Conservation (phyloP, 2,888 invertebrate genomes). For the Emmelina monodactyla region DNA sequence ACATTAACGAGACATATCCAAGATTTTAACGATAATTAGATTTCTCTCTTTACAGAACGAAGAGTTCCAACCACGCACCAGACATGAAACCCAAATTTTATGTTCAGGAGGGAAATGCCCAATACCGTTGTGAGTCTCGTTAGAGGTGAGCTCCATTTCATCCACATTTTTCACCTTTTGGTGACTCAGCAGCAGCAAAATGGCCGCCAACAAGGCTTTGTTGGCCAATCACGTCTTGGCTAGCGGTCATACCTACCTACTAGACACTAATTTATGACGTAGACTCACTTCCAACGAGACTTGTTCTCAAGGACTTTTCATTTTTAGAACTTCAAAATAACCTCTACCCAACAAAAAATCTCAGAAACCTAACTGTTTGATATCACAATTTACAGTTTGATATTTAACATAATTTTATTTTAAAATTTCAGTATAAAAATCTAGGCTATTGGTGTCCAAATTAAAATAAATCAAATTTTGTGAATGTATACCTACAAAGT, state of each 20-base stretch:
- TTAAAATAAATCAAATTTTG: constrained; percentile 38
- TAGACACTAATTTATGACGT: constrained; percentile 52
- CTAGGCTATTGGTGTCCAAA: no score
- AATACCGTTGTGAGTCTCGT: constrained; percentile 68
- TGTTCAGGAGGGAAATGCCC: constrained; percentile 64
- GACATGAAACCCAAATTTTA: constrained; percentile 62
- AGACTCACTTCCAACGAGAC: constrained; percentile 59
- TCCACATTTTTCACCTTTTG: constrained; percentile 70
- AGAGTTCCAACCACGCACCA: not conserved
- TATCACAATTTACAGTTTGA: no score
- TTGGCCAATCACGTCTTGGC: constrained; percentile 49
- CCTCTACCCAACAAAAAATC: no score
- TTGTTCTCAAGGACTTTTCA: constrained; percentile 62
- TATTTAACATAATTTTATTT: constrained; percentile 22
- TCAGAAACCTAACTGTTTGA: no score
- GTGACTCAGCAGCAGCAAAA: constrained; percentile 72
- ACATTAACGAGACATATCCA: no score
- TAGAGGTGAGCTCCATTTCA: constrained; percentile 63
- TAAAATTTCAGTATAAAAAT: constrained; percentile 47
- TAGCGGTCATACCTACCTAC: constrained; percentile 46
- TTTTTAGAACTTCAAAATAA: constrained; percentile 48
- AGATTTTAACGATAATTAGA: no score
- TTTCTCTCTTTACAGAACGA: no score
- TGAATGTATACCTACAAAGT: constrained; percentile 59
- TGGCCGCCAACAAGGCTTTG: constrained; percentile 68